Conservation (phyloP, 2,888 invertebrate genomes). For the Drosophila anomelani region DNA sequence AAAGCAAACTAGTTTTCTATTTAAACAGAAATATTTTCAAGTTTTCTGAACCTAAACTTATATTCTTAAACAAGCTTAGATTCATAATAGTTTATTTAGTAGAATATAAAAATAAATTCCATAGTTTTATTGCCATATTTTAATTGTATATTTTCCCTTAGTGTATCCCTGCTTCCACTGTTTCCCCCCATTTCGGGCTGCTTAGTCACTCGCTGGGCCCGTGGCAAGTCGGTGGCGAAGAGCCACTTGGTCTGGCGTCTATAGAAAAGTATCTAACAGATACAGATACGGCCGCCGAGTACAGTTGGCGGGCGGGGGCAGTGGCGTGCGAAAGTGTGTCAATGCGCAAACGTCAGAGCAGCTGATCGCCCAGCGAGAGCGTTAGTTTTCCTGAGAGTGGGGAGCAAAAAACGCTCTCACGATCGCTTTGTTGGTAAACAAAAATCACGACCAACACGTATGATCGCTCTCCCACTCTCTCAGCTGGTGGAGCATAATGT, state of each 20-base stretch:
- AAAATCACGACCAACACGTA: slow-evolving; percentile 72
- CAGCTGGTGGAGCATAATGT: slow-evolving; percentile 76
- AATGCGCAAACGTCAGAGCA: slow-evolving; percentile 76
- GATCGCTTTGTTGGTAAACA: slow-evolving; percentile 76
- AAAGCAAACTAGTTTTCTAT: neutral
- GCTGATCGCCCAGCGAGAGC: slow-evolving; percentile 64
- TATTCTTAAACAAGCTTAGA: neutral
- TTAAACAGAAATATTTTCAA: neutral
- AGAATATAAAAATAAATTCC: no score
- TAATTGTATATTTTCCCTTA: neutral
- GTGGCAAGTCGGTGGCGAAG: slow-evolving; percentile 51
- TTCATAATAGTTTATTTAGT: neutral
- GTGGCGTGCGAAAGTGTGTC: slow-evolving; percentile 67
- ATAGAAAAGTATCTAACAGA: slow-evolving; percentile 58
- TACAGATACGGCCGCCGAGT: slow-evolving; percentile 24
- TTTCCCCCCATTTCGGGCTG: slow-evolving; percentile 6
- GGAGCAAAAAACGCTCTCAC: neutral
- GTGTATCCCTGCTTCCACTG: slow-evolving; percentile 12
- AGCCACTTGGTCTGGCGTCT: slow-evolving; percentile 71
- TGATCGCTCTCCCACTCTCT: slow-evolving; percentile 51
- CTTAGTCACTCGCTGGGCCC: slow-evolving; percentile 64
- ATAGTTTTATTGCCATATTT: neutral
- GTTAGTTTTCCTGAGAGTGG: slow-evolving; percentile 14
- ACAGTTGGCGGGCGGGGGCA: neutral
- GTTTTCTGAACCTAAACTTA: neutral